A percentile compares a stretch with the other conserved stretches of the same genome.
Conservation (phyloP, 2,797 vertebrate genomes). For the Gobionotothen gibberifrons region DNA sequence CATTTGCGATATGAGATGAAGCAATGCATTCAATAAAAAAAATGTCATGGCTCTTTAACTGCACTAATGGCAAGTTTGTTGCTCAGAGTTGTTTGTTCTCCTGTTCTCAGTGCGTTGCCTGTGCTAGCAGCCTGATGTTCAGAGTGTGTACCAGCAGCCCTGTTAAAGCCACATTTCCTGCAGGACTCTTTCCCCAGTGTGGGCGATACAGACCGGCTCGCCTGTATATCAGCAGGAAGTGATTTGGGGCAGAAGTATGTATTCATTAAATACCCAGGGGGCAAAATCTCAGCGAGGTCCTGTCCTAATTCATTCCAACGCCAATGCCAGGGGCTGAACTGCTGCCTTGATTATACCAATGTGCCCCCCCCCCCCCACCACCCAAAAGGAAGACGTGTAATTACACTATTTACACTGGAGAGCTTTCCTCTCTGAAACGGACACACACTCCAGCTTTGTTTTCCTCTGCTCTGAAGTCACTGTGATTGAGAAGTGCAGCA, state of each 20-base stretch:
- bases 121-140: background rate
- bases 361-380: slow-evolving; percentile 56
- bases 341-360: slow-evolving; percentile 76
- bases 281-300: slow-evolving; percentile 38
- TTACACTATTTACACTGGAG: slow-evolving; percentile 73
- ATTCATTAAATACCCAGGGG: slow-evolving; percentile 63
- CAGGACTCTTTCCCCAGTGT: slow-evolving; percentile 6
- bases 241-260: slow-evolving; percentile 64
- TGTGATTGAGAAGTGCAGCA: slow-evolving; percentile 8
- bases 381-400: slow-evolving; percentile 78
- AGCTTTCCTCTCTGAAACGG: slow-evolving; percentile 36
- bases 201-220: slow-evolving; percentile 6
- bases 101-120: background rate
- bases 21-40: background rate
- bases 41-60: background rate
- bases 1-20: background rate
- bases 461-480: background rate
- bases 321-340: slow-evolving; percentile 60
- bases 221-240: slow-evolving; percentile 66
- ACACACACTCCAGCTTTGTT: slow-evolving; percentile 33
- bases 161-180: slow-evolving; percentile 8
- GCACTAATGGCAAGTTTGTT: background rate
- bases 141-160: background rate
- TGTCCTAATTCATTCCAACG: slow-evolving; percentile 69
- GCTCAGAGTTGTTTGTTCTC: slow-evolving; percentile 2